Conservation (phyloP, 1,140 invertebrate genomes). For the Drosophila sp. region DNA sequence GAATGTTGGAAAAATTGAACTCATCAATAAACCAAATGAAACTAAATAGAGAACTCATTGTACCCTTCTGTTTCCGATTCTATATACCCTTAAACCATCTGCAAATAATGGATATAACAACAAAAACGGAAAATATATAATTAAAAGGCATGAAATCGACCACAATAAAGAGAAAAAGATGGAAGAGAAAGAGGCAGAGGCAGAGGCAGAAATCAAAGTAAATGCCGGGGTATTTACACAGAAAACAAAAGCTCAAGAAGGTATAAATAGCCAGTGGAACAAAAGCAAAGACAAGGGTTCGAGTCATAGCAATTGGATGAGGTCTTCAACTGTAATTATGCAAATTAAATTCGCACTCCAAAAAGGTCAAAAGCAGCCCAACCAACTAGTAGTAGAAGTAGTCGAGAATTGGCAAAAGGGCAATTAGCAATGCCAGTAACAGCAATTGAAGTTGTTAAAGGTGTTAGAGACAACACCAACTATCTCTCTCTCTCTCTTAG, state of each 20-base stretch:
- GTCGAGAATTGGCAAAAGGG: constrained; percentile 3
- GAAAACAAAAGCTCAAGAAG: constrained; percentile 44
- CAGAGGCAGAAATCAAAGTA: constrained; percentile 19
- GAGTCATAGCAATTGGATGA: background rate
- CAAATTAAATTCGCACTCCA: constrained; percentile 55
- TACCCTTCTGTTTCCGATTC: background rate
- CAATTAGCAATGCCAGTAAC: constrained; percentile 12
- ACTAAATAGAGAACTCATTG: too few species aligned
- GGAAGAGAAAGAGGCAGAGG: constrained; percentile 1
- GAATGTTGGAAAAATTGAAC: too few species aligned
- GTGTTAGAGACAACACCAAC: constrained; percentile 23
- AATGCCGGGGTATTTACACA: constrained; percentile 32
- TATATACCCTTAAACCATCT: background rate
- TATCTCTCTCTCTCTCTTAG: background rate
- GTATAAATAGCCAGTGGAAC: constrained; percentile 43
- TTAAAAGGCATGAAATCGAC: constrained; percentile 53
- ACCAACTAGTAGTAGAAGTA: too few species aligned
- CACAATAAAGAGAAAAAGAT: constrained; percentile 29
- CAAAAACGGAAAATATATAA: constrained; percentile 41
- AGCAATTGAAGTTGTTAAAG: constrained; percentile 24
- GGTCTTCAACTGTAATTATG: constrained; percentile 58
- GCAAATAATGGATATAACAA: background rate
- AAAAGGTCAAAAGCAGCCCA: constrained; percentile 65
- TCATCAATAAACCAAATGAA: too few species aligned
- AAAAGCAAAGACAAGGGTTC: constrained; percentile 14